A percentile compares a stretch with the other conserved stretches of the same genome.
Conservation (phyloP, 1,140 invertebrate species). For the Nebria ingens region DNA sequence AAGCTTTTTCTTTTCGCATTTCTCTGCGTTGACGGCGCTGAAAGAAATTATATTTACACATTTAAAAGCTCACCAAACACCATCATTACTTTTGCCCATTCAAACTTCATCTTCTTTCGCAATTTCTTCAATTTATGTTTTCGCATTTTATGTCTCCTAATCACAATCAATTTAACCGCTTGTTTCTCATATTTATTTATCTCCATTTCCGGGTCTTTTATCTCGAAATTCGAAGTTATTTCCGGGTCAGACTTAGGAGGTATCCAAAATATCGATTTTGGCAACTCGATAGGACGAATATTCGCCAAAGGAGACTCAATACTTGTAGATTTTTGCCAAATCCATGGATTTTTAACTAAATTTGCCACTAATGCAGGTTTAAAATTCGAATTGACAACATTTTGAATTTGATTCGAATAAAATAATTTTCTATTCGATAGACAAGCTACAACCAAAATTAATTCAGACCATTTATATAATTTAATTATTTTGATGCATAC, state of each 20-base stretch:
- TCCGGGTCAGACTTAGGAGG: background rate
- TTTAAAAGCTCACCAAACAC: constrained; percentile 8
- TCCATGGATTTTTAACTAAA: constrained; percentile 6
- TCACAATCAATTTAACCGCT: constrained; percentile 62
- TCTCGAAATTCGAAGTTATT: background rate
- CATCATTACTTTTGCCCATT: constrained; percentile 50
- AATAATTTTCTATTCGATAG: background rate
- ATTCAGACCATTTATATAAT: too few relatives aligned
- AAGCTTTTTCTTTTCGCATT: constrained; percentile 61
- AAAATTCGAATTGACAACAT: background rate
- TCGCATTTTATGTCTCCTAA: constrained; percentile 74
- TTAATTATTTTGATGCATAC: background rate
- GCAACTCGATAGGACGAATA: background rate
- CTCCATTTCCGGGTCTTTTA: background rate
- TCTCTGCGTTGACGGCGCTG: constrained; percentile 53
- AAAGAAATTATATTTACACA: constrained; percentile 14
- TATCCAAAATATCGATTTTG: constrained; percentile 1
- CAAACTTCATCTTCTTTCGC: constrained; percentile 63
- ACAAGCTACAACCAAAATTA: background rate
- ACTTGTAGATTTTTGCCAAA: constrained; percentile 6
- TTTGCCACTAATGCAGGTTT: background rate
- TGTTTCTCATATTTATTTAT: constrained; percentile 44
- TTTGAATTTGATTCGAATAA: background rate
- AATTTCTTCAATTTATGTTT: constrained; percentile 73
- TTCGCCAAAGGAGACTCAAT: background rate